Evolutionary conservation across 2,888 invertebrate species (phyloP).

Genomic region (Pollenia labialis): DNA sequence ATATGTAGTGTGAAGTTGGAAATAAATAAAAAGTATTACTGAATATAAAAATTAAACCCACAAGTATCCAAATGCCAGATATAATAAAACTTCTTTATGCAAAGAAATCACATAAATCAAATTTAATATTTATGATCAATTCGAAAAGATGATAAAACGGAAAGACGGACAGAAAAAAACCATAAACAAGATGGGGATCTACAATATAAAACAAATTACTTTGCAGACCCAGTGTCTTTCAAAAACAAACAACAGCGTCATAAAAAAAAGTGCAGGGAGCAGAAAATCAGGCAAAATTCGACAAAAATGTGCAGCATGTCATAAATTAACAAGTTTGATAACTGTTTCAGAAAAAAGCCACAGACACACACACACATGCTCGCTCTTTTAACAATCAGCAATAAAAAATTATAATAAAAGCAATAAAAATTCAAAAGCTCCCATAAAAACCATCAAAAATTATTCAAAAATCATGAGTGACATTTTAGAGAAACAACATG

Average conservation of each 20-base stretch:
- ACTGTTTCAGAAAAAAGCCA: conserved; percentile 37
- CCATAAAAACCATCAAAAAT: conserved; percentile 9
- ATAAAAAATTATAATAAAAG: conserved; percentile 28
- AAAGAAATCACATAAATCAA: conserved; percentile 54
- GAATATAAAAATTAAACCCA: conserved; percentile 27
- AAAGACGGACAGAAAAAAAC: background rate
- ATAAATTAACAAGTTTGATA: conserved; percentile 68
- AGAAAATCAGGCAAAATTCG: conserved; percentile 33
- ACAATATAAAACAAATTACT: background rate
- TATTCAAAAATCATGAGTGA: conserved; percentile 34
- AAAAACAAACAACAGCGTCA: conserved; percentile 7
- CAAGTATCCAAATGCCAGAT: conserved; percentile 1
- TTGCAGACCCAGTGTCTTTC: conserved; percentile 44
- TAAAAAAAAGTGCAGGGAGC: background rate
- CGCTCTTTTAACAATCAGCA: conserved; percentile 20
- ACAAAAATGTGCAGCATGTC: conserved; percentile 47
- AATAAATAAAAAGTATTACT: conserved; percentile 34
- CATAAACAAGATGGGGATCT: background rate
- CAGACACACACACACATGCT: background rate
- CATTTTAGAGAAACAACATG: conserved; percentile 31
- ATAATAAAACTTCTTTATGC: conserved; percentile 11
- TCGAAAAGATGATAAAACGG: conserved; percentile 40
- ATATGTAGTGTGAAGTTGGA: conserved; percentile 39
- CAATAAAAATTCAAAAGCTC: conserved; percentile 19
- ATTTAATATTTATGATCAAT: conserved; percentile 69